Evolutionary conservation across 2,113 vertebrate species (phyloP), one percentile per base, ranked within the genome.

Genomic region (Carassius carassius): DNA sequence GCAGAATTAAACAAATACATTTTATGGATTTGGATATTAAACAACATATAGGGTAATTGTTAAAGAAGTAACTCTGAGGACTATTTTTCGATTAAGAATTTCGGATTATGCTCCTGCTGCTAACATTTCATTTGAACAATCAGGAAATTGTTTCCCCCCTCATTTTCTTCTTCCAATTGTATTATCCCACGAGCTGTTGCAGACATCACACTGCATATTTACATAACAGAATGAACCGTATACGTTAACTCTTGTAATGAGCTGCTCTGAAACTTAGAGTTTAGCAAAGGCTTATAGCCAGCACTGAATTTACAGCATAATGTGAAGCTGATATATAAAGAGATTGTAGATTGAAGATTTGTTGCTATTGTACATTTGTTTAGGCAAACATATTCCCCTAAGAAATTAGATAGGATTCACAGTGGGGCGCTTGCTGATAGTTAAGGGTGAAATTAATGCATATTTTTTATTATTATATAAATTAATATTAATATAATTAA

Each of bases 151-250:
- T 19, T 44, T 44, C 3, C 35, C 35, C 35, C 35, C 35, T 5
- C 35, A 1, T 41, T 73, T 73, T 47, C 21, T 23, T 23, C 7
- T 23, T 23, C 41, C 70, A 23, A 11, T 73, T 73, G 23, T 8
- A 47, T 16, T 47, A 47, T 47, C 70, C 19, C 11, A 47, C 12
- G 12, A 73, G 41, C 41, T 73, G n/a, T 47, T 73, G 12, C 21
- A 47, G 70, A 73, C 12, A n/a, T 73, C 70, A 72, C 17, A 13
- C 37, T 73, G 8, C 32, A 69, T 69, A 73, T 73, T 73, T 73
- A 73, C 21, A 73, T 73, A 73, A 73, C 70, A 73, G 1, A 73
- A 23, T 73, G 21, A 35, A 14, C 12, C 4, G 0, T 70, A 44
- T 19, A 69, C 32, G n/a, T 44, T 21, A 72, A 44, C 21, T 5